Percentiles rank a stretch among this genome's conserved stretches.
These are phyloP conservation scores for Leptopilina syphax DNA, from an alignment of 2,888 invertebrate genomes.

Conservation along the genomic window DNA sequence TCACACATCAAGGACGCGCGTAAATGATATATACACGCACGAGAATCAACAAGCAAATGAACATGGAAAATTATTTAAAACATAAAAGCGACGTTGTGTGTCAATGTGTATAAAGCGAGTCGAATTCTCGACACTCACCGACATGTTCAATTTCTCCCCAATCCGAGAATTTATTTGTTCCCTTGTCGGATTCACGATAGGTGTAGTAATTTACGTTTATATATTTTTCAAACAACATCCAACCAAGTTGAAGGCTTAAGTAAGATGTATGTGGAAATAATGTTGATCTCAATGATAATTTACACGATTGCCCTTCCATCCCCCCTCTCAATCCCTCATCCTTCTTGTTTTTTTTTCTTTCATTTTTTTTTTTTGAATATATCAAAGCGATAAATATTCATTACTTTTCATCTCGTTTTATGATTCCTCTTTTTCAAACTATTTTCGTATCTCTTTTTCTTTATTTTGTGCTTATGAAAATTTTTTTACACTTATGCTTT, in stretches of 20 bases:
- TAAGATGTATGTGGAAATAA: constrained; percentile 36
- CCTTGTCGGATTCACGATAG: constrained; percentile 26
- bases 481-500: no score
- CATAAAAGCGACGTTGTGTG: constrained; percentile 6
- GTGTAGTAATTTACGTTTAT: constrained; percentile 35
- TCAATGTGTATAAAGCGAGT: constrained; percentile 24
- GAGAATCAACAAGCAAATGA: constrained; percentile 23
- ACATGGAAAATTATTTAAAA: constrained; percentile 35
- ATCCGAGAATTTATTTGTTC: constrained; percentile 37
- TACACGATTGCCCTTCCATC: not conserved
- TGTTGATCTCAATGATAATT: constrained; percentile 35
- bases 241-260: constrained; percentile 36
- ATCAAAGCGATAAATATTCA: not conserved
- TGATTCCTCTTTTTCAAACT: no score
- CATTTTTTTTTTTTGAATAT: not conserved
- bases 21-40: constrained; percentile 1
- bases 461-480: no score
- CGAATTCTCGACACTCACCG: constrained; percentile 22
- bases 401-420: no score
- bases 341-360: no score
- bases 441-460: no score
- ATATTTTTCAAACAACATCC: constrained; percentile 11
- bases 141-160: constrained; percentile 20
- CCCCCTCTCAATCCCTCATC: no score
- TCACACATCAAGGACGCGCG: not conserved